Base-by-base conservation (phyloP, 2,113 vertebrate genomes). In the Cyphomyrus discorhynchus region DNA sequence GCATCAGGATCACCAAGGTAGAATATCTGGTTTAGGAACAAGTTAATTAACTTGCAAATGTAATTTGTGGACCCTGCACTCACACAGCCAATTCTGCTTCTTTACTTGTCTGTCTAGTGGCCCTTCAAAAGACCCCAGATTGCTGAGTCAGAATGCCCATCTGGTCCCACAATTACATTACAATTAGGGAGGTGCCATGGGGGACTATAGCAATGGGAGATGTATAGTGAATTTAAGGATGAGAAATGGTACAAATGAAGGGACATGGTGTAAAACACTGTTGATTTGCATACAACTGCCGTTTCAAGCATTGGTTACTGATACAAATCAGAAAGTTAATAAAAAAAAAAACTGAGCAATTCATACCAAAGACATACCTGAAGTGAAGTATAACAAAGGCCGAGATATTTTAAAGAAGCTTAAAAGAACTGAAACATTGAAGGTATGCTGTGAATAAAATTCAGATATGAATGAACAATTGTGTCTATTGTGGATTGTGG, bases 31-130 rank as follows among this genome's bases (percentile, higher is more conserved):
- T 92, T 93, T 92, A 93, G 94, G 93, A 94, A 94, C 94, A 94
- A 94, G 94, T 94, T 93, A 93, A 93, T 92, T 93, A 93, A 91
- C 91, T 93, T 92, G 91, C 92, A 88, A 90, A 92, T 89, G 89
- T 52, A 90, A 92, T 92, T 92, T 90, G 87, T 47, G n/a, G n/a
- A 24, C 62, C 62, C 24, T 66, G 62, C 27, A 10, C n/a, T 27
- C 62, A 66, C 62, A 11, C n/a, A 66, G n/a, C n/a, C 62, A n/a
- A 66, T 27, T 27, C 62, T 66, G 24, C 62, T 66, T 66, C n/a
- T 27, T 27, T 66, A 66, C 9, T 66, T 66, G 62, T 66, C 62
- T 66, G 62, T 27, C 62, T 66, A n/a, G n/a, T 27, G 62, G 62
- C 24, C 62, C 62, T 66, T 66, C 62, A 66, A 66, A 66, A 13